Evolutionary conservation across 2,888 invertebrate species (phyloP), one percentile per base, ranked within the genome.

Genomic region (Stenichneumon culpator): DNA sequence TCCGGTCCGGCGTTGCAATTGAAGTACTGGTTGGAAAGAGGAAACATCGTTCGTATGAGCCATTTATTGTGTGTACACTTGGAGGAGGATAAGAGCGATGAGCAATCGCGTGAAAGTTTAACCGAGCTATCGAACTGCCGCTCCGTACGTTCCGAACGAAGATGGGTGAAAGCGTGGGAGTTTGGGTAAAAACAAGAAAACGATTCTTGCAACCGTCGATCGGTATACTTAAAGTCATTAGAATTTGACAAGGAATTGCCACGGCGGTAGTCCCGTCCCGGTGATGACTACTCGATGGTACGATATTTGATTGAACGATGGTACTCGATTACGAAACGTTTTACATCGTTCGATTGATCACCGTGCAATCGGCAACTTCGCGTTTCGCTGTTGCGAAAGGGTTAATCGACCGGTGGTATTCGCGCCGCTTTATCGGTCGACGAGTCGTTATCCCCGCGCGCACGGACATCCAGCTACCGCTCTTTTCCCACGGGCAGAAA

Each of bases 21-120:
- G 87, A 92, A 91, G 83, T 90, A 90, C 95, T 96, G 94, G 0
- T 82, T 82, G 67, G 74, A 78, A 86, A 72, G 7, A 54, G 68
- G 28, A 82, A 77, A 79, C 36, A 44, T 79, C 65, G 63, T 47
- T 44, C 16, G 60, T n/a, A 54, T 32, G 28, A 60, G 28, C 57
- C 22, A 22, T 57, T 57, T n/a, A 25, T 57, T 22, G 11, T 57
- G 4, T 47, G 4, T 47, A 25, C 25, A 63, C 44, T 63, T n/a
- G 44, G 11, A n/a, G 11, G 47, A 22, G 32, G 44, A 14, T 39
- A 7, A 73, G 19, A 69, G 19, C 16, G 69, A 47, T 69, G 50
- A 50, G 50, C 50, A 28, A 19, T 50, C 36, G 4, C 25, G 80
- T 77, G 54, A 65, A 83, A 79, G 72, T 70, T 69, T 28, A 69